phyloP scores from a whole-genome alignment of 2,888 invertebrate species.

The Metalampra italica region DNA sequence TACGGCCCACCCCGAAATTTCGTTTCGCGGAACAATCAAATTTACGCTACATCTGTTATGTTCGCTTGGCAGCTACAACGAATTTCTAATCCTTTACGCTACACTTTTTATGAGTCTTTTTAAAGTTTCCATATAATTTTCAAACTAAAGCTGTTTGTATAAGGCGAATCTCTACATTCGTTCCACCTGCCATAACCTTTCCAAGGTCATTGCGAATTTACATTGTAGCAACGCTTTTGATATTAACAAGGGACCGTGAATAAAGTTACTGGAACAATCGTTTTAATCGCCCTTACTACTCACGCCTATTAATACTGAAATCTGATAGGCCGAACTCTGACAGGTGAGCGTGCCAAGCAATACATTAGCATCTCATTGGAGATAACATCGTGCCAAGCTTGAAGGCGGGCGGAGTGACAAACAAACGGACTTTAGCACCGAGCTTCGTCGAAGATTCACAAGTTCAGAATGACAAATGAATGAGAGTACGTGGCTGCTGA shows the following conservation, averaged over 20 bases:
- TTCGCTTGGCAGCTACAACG: conserved; percentile 1
- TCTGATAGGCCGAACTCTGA: conserved; percentile 49
- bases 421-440: conserved; percentile 29
- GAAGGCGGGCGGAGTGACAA: conserved; percentile 30
- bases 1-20: conserved; percentile 23
- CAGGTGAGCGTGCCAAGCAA: conserved; percentile 62
- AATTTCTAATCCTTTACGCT: conserved; percentile 1
- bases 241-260: conserved; percentile 40
- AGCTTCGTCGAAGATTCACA: conserved; percentile 21
- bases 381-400: conserved; percentile 54
- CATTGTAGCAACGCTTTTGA: conserved; percentile 19
- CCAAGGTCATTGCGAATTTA: conserved; percentile 36
- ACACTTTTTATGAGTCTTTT: not conserved
- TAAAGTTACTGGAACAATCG: conserved; percentile 30
- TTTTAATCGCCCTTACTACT: conserved; percentile 26
- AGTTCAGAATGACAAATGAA: conserved; percentile 33
- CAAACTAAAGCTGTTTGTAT: not conserved
- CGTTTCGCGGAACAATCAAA: conserved; percentile 22
- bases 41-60: conserved; percentile 13
- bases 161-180: conserved; percentile 2
- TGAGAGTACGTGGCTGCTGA: conserved; percentile 22
- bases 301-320: conserved; percentile 53
- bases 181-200: conserved; percentile 28
- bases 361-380: conserved; percentile 70
- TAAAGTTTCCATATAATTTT: conserved; percentile 1